Base-by-base conservation (phyloP, 2,888 invertebrate genomes). In the Heliconius hortense region DNA sequence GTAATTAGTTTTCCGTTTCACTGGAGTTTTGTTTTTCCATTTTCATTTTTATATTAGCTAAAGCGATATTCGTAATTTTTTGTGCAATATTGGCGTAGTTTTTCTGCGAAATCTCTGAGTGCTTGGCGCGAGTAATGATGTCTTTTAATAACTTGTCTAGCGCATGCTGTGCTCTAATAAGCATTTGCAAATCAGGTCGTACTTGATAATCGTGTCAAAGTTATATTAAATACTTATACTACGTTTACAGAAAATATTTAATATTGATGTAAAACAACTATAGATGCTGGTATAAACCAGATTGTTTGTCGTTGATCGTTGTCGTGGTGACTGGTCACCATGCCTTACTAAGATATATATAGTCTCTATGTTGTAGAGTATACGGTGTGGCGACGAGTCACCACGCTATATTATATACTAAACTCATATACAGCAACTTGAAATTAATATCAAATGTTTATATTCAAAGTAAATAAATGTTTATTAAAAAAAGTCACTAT, bases 1-100 rank as follows among this genome's bases (percentile, higher is more conserved):
- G 77, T 80, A 80, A 80, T 80, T 80, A 80, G 80, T 80, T 80
- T 80, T 79, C 76, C 75, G 77, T 77, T 78, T 78, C 77, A 71
- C 67, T 75, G 74, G 77, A 62, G 63, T 67, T 78, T 78, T 77
- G 77, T 75, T 73, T 71, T 75, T 63, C 48, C 59, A 71, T 75
- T 75, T 66, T 72, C 73, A 68, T 70, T 76, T 76, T 64, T 78
- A 74, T 72, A 72, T 78, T 72, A 71, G 73, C 60, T 69, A 63
- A 73, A 56, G 69, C 56, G 70, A 56, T 75, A 72, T 73, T 75
- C 70, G 70, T 60, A 75, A 69, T 73, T 75, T 77, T 26, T 77
- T 69, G 71, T 78, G 59, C 73, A 24, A 67, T 74, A 74, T 70
- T 26, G 56, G 39, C 28, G 35, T 64, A 74, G 69, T 70, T 70